Evolutionary conservation across 2,888 invertebrate genomes (phyloP).

Genomic region (Stegana nigrithorax): DNA sequence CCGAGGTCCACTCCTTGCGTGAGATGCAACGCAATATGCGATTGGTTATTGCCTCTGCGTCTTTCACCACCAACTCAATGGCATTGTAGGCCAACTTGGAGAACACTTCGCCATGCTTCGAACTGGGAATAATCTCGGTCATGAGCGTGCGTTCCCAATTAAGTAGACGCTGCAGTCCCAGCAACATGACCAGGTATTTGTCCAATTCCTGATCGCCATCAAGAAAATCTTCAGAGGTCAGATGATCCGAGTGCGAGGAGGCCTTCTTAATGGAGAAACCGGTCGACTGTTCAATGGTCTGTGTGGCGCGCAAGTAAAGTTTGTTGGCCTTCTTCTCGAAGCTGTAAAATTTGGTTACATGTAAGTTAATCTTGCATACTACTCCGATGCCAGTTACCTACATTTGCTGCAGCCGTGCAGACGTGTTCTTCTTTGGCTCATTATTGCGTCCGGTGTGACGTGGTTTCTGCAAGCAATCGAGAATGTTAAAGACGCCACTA

Average conservation of each 20-base stretch:
- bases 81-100: conserved; percentile 86
- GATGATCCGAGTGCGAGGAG: conserved; percentile 64
- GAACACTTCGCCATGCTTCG: conserved; percentile 85
- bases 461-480: conserved; percentile 64
- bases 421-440: conserved; percentile 83
- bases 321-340: conserved; percentile 86
- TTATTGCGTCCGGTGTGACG: conserved; percentile 74
- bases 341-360: conserved; percentile 63
- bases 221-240: conserved; percentile 64
- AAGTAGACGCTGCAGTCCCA: conserved; percentile 86
- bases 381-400: conserved; percentile 59
- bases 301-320: conserved; percentile 85
- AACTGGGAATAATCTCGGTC: conserved; percentile 84
- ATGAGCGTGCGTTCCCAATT: conserved; percentile 87
- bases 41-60: conserved; percentile 85
- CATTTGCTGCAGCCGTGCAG: conserved; percentile 86
- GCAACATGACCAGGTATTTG: conserved; percentile 83
- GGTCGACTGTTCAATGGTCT: conserved; percentile 84
- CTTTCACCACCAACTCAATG: conserved; percentile 85
- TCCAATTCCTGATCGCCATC: conserved; percentile 85
- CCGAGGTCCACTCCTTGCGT: conserved; percentile 83
- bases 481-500: background rate
- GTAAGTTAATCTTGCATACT: background rate
- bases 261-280: conserved; percentile 78
- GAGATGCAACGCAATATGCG: conserved; percentile 81